Percentiles rank a stretch among this genome's conserved stretches.
phyloP scores from a whole-genome alignment of 2,888 invertebrate genomes.

The Phaonia tiefii region DNA sequence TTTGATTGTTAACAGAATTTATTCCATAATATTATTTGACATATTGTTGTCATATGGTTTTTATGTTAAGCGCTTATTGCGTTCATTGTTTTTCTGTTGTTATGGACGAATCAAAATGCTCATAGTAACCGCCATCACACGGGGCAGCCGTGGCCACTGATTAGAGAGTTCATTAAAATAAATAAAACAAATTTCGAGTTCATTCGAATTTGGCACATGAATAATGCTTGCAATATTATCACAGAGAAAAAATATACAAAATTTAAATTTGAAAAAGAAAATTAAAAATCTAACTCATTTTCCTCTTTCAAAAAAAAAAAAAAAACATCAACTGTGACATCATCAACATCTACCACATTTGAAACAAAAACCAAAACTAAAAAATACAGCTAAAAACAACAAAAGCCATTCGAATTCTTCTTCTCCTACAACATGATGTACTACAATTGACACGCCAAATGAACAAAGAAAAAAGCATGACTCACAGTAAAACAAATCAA shows the following conservation, averaged over 20 bases:
- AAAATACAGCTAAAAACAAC: conserved; percentile 64
- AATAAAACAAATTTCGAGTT: conserved; percentile 16
- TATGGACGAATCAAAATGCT: conserved; percentile 27
- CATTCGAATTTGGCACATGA: conserved; percentile 46
- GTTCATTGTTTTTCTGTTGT: conserved; percentile 40
- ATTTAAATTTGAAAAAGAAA: not conserved
- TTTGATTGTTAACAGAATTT: conserved; percentile 53
- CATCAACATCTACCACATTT: conserved; percentile 54
- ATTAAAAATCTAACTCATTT: conserved; percentile 41
- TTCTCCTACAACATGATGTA: conserved; percentile 64
- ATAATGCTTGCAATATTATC: too few relatives aligned
- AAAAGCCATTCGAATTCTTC: conserved; percentile 66
- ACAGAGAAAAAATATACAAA: conserved; percentile 44
- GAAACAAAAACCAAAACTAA: conserved; percentile 47
- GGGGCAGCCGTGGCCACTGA: conserved; percentile 18
- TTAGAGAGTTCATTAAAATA: conserved; percentile 32
- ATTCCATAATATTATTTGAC: conserved; percentile 22
- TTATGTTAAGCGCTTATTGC: conserved; percentile 64
- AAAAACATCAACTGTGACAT: conserved; percentile 43
- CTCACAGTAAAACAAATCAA: conserved; percentile 60
- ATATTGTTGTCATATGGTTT: conserved; percentile 66
- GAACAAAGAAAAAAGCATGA: conserved; percentile 50
- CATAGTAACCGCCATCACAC: not conserved
- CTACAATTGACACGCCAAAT: conserved; percentile 69
- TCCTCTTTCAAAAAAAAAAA: conserved; percentile 44